Percentiles rank a stretch among this genome's conserved stretches.
Evolutionary conservation across 2,113 vertebrate species (phyloP).

Genomic region (Nesospiza acunhae): DNA sequence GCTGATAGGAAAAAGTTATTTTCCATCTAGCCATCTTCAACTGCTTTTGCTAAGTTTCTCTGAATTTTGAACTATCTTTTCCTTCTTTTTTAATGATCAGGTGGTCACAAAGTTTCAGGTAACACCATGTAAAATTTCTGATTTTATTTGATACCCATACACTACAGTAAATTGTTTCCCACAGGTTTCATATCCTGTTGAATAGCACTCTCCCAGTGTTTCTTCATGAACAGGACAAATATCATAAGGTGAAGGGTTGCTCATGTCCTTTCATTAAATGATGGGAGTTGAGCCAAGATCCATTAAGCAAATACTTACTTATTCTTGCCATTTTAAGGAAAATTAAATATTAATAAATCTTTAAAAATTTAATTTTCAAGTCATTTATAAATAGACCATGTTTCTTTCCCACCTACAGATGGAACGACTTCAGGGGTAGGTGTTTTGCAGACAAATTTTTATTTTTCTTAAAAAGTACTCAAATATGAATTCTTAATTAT

Average conservation of each 20-base stretch:
- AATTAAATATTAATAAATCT: background rate
- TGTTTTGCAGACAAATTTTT: background rate
- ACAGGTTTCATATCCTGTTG: background rate
- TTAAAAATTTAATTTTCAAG: background rate
- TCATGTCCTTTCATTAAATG: background rate
- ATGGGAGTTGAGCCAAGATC: background rate
- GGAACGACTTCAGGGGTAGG: background rate
- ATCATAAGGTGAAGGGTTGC: background rate
- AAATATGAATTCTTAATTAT: background rate
- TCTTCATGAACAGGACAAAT: background rate
- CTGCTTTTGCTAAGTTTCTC: background rate
- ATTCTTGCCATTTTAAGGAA: background rate
- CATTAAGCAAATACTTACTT: background rate
- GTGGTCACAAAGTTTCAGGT: background rate
- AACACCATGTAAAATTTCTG: background rate
- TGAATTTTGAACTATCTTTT: background rate
- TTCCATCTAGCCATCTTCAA: background rate
- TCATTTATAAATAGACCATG: background rate
- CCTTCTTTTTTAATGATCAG: background rate
- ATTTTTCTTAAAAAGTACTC: background rate
- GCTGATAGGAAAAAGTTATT: background rate
- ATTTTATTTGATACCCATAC: background rate
- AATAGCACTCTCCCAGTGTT: background rate
- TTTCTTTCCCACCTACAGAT: background rate
- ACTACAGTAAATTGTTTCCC: too few species aligned